Evolutionary conservation across 2,888 invertebrate species (phyloP).

Genomic region (Epicampocera succincta): DNA sequence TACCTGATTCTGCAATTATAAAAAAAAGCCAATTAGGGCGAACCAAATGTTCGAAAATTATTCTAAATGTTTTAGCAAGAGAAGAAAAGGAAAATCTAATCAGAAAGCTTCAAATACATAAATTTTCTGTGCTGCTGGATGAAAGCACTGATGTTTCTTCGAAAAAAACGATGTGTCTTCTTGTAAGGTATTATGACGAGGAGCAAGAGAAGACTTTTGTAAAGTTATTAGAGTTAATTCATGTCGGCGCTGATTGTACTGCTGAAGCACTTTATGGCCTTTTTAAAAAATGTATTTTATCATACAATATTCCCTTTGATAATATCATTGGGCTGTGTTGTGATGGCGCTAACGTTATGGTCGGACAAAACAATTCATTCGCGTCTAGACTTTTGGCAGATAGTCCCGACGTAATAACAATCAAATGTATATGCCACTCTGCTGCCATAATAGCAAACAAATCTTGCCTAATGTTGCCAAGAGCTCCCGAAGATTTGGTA

Average conservation of each 20-base stretch:
- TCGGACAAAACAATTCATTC: slow-evolving; percentile 3
- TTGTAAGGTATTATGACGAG: slow-evolving; percentile 26
- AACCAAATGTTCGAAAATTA: too few species aligned
- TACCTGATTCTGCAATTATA: slow-evolving; percentile 22
- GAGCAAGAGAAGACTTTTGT: neutral
- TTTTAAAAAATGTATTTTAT: slow-evolving; percentile 15
- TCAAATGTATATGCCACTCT: slow-evolving; percentile 9
- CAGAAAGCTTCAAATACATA: slow-evolving; percentile 12
- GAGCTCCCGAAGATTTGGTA: neutral
- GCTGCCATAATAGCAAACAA: neutral
- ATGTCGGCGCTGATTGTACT: neutral
- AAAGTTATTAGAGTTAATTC: slow-evolving; percentile 7
- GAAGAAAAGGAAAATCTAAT: too few species aligned
- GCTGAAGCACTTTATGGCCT: slow-evolving; percentile 7
- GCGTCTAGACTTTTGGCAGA: neutral
- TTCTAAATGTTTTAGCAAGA: too few species aligned
- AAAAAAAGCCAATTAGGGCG: slow-evolving; percentile 29
- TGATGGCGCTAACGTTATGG: slow-evolving; percentile 12
- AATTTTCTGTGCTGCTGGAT: slow-evolving; percentile 21
- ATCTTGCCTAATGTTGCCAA: slow-evolving; percentile 2
- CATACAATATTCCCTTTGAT: slow-evolving; percentile 18
- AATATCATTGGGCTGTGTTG: slow-evolving; percentile 6
- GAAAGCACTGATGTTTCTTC: slow-evolving; percentile 24
- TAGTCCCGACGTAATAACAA: slow-evolving; percentile 8
- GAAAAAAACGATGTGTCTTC: slow-evolving; percentile 15